Conservation (phyloP, 1,140 invertebrate species). For the Colletes gigas region DNA sequence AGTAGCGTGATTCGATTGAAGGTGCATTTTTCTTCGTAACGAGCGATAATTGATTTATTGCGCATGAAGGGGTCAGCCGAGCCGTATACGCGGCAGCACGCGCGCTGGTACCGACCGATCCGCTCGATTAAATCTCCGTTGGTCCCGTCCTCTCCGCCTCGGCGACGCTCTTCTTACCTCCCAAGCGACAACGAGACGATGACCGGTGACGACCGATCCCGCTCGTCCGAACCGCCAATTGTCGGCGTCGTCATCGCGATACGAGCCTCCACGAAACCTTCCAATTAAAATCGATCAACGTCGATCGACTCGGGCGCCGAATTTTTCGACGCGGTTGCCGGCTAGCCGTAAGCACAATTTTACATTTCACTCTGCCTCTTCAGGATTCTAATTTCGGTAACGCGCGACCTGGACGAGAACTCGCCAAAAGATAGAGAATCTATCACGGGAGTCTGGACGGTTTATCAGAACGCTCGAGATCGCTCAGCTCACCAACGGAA, state of each 20-base stretch:
- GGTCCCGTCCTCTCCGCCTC: not conserved
- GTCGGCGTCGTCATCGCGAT: not conserved
- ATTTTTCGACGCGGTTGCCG: not conserved
- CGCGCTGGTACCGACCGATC: constrained; percentile 42
- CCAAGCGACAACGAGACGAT: not conserved
- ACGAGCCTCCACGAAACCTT: no score
- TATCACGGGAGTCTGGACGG: no score
- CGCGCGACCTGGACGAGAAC: no score
- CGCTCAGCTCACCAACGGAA: no score
- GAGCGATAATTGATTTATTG: constrained; percentile 76
- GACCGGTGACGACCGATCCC: not conserved
- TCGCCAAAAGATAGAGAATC: no score
- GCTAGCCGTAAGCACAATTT: no score
- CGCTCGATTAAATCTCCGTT: constrained; percentile 45
- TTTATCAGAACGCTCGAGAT: no score
- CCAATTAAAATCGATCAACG: constrained; percentile 9
- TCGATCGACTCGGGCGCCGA: not conserved
- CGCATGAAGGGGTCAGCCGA: constrained; percentile 57
- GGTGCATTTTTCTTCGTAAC: constrained; percentile 74
- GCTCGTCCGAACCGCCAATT: not conserved
- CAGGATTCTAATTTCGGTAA: no score
- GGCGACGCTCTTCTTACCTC: not conserved
- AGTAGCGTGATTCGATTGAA: constrained; percentile 74
- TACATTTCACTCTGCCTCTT: no score
- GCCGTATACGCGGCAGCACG: constrained; percentile 61